phyloP scores from a whole-genome alignment of 2,797 vertebrate species.

The Liasis olivaceus region DNA sequence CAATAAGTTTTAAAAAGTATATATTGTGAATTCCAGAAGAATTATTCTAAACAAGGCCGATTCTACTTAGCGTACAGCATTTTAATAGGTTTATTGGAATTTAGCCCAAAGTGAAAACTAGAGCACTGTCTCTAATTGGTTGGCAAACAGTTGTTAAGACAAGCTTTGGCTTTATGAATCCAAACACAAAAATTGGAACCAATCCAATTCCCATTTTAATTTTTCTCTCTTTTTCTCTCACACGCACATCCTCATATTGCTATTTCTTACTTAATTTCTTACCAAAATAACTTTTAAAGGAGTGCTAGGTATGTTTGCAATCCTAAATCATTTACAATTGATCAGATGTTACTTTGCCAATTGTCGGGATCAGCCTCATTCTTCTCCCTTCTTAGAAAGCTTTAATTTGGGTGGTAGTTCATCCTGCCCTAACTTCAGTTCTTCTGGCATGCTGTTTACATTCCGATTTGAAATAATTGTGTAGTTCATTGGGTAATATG shows the following conservation, averaged over 20 bases:
- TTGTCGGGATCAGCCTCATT: conserved; percentile 7
- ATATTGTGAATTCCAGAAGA: background rate
- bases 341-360: conserved; percentile 5
- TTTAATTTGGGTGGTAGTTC: conserved; percentile 10
- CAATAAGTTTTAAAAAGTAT: background rate
- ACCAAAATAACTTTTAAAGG: conserved; percentile 33
- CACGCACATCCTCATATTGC: conserved; percentile 4
- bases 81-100: conserved; percentile 17
- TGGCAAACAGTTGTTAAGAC: background rate
- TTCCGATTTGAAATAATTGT: background rate
- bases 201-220: background rate
- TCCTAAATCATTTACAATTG: conserved; percentile 25
- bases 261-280: conserved; percentile 30
- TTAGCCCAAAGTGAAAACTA: conserved; percentile 11
- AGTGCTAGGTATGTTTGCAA: conserved; percentile 10
- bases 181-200: background rate
- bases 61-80: conserved; percentile 6
- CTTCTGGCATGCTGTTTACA: conserved; percentile 7
- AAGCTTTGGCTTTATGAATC: background rate
- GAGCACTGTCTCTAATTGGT: background rate
- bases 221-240: background rate
- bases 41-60: conserved; percentile 6
- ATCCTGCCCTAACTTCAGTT: background rate
- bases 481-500: background rate
- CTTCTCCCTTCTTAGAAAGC: background rate